Conservation (phyloP, 2,797 vertebrate species). For the Hoplostethus mediterraneus region DNA sequence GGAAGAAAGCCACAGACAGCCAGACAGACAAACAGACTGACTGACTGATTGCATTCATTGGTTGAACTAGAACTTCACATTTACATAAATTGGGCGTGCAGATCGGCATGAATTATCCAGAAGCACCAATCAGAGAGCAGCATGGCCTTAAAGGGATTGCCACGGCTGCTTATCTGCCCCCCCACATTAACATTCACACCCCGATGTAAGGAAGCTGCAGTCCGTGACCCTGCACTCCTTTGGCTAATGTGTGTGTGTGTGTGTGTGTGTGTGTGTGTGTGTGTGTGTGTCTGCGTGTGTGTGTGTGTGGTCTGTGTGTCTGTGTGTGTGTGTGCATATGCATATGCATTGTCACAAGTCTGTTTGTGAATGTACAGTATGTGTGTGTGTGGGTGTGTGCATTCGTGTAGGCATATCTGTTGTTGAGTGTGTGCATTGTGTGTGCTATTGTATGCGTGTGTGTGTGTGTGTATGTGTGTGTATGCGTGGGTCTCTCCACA, state of each 20-base stretch:
- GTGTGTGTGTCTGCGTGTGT: background rate
- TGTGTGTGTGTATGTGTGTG: background rate
- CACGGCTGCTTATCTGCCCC: conserved; percentile 81
- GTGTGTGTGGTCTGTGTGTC: conserved; percentile 30
- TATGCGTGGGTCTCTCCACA: background rate
- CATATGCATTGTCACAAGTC: conserved; percentile 5
- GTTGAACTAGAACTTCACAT: conserved; percentile 40
- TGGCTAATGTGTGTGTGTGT: conserved; percentile 31
- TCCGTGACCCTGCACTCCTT: conserved; percentile 76
- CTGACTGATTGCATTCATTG: conserved; percentile 29
- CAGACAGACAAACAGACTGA: conserved; percentile 32
- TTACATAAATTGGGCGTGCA: conserved; percentile 51
- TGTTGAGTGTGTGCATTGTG: background rate
- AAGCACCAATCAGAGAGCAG: conserved; percentile 59
- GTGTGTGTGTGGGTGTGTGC: background rate
- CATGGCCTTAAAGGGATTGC: conserved; percentile 80
- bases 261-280: conserved; percentile 29
- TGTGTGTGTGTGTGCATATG: conserved; percentile 4
- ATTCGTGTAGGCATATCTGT: background rate
- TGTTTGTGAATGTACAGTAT: conserved; percentile 15
- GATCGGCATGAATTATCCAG: conserved; percentile 75
- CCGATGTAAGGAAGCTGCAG: conserved; percentile 78
- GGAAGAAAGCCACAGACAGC: background rate
- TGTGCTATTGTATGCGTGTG: conserved; percentile 1
- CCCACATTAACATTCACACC: conserved; percentile 83